Evolutionary conservation across 2,797 vertebrate genomes (phyloP).

Genomic region (Clamator glandarius): DNA sequence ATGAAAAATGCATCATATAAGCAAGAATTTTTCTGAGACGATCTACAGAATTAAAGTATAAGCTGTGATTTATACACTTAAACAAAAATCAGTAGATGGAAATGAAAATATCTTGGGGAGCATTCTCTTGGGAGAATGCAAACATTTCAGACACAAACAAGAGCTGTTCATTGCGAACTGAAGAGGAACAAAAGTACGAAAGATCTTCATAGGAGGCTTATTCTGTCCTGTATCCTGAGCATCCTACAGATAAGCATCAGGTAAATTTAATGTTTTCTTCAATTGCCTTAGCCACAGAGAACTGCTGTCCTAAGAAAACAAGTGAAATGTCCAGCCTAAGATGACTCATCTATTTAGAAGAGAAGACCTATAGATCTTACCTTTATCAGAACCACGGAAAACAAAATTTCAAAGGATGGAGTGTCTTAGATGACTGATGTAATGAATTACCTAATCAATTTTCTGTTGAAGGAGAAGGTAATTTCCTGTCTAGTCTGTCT

Average conservation of each 20-base stretch:
- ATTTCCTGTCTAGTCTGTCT: slow-evolving; percentile 64
- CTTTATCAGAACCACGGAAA: slow-evolving; percentile 64
- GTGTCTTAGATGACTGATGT: slow-evolving; percentile 55
- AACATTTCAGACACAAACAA: slow-evolving; percentile 56
- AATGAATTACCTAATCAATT: slow-evolving; percentile 66
- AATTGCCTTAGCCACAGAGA: slow-evolving; percentile 17
- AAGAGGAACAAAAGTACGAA: slow-evolving; percentile 23
- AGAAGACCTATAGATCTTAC: slow-evolving; percentile 55
- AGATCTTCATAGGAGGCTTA: slow-evolving; percentile 46
- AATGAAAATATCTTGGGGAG: slow-evolving; percentile 51
- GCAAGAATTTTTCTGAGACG: slow-evolving; percentile 43
- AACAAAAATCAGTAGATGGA: slow-evolving; percentile 71
- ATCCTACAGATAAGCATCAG: slow-evolving; percentile 54
- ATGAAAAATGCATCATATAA: slow-evolving; percentile 9
- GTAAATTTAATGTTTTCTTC: slow-evolving; percentile 44
- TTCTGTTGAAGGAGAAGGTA: slow-evolving; percentile 58
- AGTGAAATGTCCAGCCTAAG: slow-evolving; percentile 42
- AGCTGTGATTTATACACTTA: slow-evolving; percentile 36
- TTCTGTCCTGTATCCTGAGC: slow-evolving; percentile 3
- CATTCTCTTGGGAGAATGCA: slow-evolving; percentile 27
- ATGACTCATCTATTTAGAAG: slow-evolving; percentile 28
- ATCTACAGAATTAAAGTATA: slow-evolving; percentile 20
- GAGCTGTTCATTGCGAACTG: slow-evolving; percentile 49
- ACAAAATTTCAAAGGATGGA: slow-evolving; percentile 56
- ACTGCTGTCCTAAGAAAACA: slow-evolving; percentile 25